Conservation (phyloP, 2,888 invertebrate species). For the Rotaria socialis region DNA sequence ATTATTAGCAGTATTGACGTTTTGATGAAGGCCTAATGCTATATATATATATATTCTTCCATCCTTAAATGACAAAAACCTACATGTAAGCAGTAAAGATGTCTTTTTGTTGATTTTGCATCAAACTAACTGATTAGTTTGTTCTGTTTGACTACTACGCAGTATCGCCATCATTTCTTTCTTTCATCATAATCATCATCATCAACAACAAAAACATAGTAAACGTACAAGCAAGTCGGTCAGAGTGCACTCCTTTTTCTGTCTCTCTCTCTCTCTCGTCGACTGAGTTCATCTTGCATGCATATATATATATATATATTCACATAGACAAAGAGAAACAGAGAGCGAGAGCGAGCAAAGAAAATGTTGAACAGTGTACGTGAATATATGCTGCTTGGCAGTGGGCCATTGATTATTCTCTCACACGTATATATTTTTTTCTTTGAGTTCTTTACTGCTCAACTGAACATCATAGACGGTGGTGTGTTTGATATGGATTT, state of each 20-base stretch:
- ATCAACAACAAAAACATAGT: not conserved
- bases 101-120: not conserved
- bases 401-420: slow-evolving; percentile 9
- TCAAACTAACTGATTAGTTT: not conserved
- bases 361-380: not conserved
- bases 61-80: not conserved
- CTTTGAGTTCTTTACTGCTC: slow-evolving; percentile 13
- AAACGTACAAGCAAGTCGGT: not conserved
- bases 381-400: not conserved
- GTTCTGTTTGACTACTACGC: not conserved
- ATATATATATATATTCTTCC: not conserved
- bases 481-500: slow-evolving; percentile 19
- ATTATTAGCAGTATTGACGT: not conserved
- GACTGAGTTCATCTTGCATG: slow-evolving; percentile 10
- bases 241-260: slow-evolving; percentile 2
- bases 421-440: not conserved
- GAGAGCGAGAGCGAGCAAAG: not conserved
- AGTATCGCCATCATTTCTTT: not conserved
- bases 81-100: not conserved
- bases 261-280: not conserved
- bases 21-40: not conserved
- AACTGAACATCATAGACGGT: slow-evolving; percentile 14
- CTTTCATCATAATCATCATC: not conserved
- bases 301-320: not conserved
- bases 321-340: too few relatives aligned